These are phyloP conservation scores for Coregonus ussuriensis DNA, from an alignment of 2,797 vertebrate species.

Conservation along the genomic window DNA sequence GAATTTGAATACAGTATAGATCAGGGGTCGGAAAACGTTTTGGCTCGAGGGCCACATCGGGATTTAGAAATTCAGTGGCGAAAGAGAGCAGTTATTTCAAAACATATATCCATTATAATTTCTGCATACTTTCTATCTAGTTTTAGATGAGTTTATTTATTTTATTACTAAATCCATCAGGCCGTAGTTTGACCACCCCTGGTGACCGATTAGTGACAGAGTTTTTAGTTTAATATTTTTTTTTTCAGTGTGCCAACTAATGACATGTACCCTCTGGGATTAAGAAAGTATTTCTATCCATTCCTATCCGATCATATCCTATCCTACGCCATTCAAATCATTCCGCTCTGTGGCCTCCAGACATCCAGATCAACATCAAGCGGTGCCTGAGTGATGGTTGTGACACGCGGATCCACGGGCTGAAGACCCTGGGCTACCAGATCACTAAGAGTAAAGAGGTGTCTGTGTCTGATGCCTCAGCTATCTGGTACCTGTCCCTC, in stretches of 20 bases:
- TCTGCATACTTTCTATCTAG: not conserved
- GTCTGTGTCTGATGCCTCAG: constrained; percentile 94
- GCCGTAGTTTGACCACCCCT: too few species aligned
- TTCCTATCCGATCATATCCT: not conserved
- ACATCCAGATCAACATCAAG: constrained; percentile 98
- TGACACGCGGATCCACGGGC: constrained; percentile 94
- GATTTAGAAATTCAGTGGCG: too few species aligned
- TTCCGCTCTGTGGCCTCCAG: constrained; percentile 62
- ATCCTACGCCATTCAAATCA: not conserved
- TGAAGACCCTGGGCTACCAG: constrained; percentile 92
- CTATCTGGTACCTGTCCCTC: constrained; percentile 98
- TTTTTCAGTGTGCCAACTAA: too few species aligned
- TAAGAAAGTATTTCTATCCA: too few species aligned
- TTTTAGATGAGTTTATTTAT: not conserved
- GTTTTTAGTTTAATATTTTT: too few species aligned
- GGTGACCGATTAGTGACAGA: too few species aligned
- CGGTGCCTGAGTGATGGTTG: constrained; percentile 96
- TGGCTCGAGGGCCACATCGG: too few species aligned
- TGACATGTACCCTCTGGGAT: too few species aligned
- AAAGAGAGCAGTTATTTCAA: too few species aligned
- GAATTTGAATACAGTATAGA: not conserved
- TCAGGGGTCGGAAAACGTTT: not conserved
- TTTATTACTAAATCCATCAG: too few species aligned
- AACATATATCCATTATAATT: too few species aligned
- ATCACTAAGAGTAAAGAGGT: constrained; percentile 89